Evolutionary conservation across 2,113 vertebrate species (phyloP), one percentile per base, ranked within the genome.

Genomic region (Coryphaenoides rupestris): DNA sequence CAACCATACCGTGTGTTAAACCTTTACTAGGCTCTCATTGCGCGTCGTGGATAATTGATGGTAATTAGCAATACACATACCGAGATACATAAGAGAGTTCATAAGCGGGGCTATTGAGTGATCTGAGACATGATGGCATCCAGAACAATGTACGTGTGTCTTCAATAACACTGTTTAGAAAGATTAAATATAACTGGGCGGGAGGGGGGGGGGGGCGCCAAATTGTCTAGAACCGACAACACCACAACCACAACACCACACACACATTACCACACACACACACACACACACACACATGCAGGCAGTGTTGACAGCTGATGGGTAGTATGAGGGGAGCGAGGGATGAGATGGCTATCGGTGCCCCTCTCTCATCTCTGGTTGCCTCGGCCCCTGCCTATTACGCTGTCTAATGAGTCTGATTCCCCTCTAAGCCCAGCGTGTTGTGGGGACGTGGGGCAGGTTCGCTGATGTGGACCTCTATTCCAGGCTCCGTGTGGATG

Each of bases 231-330:
- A 40, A 40, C 24, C 24, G 3, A 3, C 3, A 3, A 26, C 24
- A 26, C 24, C 24, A 26, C 24, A 26, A 3, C 9, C 33, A 40
- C 33, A 10, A 62, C 55, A 40, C 6, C 33, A 40, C 33, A 9
- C 33, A 9, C 33, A 40, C 33, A 9, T 12, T 1, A 6, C 3
- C 33, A 40, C 3, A 40, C 33, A 1, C 6, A 40, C 33, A 9
- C 33, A 40, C 3, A 40, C 5, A 40, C 33, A 6, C 33, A 40
- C 6, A 9, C 33, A 40, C 5, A 10, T 12, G 2, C 62, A 70
- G 66, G 76, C 69, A 79, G 85, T 87, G 87, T 90, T 85, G 88
- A 85, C 86, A 85, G 82, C 74, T 82, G 80, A 83, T 73, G 72
- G 80, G 70, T 56, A 60, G 72, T 58, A 70, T 58, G 58, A 63